Evolutionary conservation across 2,888 invertebrate species (phyloP).

Genomic region (Sminthurinus aureus): DNA sequence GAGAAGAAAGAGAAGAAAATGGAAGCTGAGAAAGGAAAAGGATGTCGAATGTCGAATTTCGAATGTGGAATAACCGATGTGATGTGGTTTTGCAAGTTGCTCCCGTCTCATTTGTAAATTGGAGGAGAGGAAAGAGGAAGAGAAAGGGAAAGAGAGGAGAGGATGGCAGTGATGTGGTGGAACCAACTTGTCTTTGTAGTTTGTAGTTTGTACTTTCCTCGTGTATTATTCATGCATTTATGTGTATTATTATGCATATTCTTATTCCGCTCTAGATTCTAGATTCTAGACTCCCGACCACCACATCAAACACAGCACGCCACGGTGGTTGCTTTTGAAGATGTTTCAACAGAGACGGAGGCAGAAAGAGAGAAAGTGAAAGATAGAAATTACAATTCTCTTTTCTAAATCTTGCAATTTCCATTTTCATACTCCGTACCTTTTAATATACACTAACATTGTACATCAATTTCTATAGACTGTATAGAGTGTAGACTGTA

Average conservation of each 20-base stretch:
- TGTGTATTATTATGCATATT: neutral
- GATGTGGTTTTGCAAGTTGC: neutral
- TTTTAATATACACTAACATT: too few relatives aligned
- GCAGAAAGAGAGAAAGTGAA: neutral
- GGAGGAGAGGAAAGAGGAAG: neutral
- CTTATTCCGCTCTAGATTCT: neutral
- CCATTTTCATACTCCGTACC: too few relatives aligned
- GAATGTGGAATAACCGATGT: neutral
- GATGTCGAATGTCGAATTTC: too few relatives aligned
- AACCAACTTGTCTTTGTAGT: neutral
- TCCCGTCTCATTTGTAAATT: neutral
- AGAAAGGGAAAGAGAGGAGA: neutral
- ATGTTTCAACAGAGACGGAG: neutral
- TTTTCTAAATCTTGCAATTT: conserved; percentile 20
- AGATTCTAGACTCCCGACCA: neutral
- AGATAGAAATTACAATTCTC: neutral
- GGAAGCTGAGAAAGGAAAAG: neutral
- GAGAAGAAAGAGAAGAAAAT: neutral
- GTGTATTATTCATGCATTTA: neutral
- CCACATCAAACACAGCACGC: too few relatives aligned
- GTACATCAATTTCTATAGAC: too few relatives aligned
- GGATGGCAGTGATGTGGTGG: neutral
- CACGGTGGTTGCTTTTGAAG: too few relatives aligned
- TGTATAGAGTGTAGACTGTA: too few relatives aligned
- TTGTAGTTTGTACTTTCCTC: too few relatives aligned